Evolutionary conservation across 2,113 vertebrate genomes (phyloP).

Genomic region (Acrocephalus arundinaceus): DNA sequence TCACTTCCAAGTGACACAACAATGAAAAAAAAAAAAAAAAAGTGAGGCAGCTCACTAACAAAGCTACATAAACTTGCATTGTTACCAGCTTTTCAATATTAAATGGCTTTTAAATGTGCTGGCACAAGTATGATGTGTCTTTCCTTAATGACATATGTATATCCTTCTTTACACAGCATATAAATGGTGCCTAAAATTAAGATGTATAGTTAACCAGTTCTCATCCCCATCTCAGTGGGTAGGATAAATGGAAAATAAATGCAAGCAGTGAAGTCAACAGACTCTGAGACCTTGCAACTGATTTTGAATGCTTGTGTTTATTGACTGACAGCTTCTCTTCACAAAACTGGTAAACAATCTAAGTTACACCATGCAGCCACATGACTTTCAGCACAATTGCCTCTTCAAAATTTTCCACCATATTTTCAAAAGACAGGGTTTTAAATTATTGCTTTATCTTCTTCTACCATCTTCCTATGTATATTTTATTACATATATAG

Average conservation of each 20-base stretch:
- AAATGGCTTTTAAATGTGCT: not conserved
- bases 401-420: not conserved
- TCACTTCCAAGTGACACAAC: not conserved
- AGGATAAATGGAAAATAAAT: not conserved
- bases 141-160: not conserved
- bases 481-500: not conserved
- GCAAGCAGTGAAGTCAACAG: not conserved
- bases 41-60: not conserved
- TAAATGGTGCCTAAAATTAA: not conserved
- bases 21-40: too few relatives aligned
- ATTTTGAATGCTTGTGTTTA: not conserved
- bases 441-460: not conserved
- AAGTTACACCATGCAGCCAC: not conserved
- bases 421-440: not conserved
- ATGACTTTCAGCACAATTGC: not conserved
- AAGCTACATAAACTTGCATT: not conserved
- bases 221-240: not conserved
- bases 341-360: not conserved
- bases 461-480: not conserved
- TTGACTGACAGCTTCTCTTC: not conserved
- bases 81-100: not conserved
- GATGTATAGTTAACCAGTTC: not conserved
- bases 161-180: not conserved
- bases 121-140: not conserved
- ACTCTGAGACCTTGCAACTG: not conserved